Evolutionary conservation across 2,797 vertebrate genomes (phyloP), one percentile per base, ranked within the genome.

Genomic region (Chelon labrosus): DNA sequence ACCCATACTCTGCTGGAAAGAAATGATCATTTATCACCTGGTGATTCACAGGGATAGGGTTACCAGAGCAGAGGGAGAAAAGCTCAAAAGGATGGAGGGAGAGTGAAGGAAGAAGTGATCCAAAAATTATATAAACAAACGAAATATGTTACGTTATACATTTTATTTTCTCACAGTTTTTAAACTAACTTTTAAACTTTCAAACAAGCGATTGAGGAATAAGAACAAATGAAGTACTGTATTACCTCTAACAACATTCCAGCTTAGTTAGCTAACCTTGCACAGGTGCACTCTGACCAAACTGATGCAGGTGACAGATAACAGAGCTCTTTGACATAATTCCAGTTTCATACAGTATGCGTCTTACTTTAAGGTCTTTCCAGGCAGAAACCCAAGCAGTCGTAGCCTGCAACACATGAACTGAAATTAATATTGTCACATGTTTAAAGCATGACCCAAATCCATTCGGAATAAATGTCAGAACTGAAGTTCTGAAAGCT

Each of bases 21-120:
- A 93, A 92, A 93, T 93, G 90, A 93, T 94, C 94, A 95, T 96
- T 96, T 96, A 94, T 95, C 95, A 96, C 95, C 90, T 93, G 90
- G 83, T 95, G 94, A 94, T 95, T 96, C 92, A 94, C 89, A 76
- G 89, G 90, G 93, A 94, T 96, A 90, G 87, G 82, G 91, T 96
- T 95, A 94, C 95, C 80, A 52, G 53, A 71, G 75, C 41, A 46
- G 73, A 74, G 54, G 35, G 61, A 70, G 56, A 71, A 74, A 55
- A 52, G 22, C 51, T 70, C 63, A 78, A 68, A 69, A 66, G 12
- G 42, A 57, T 37, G 2, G n/a, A 60, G 54, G 52, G 52, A 63
- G 14, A 69, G 3, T 61, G 53, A 57, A 58, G 27, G 31, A 71
- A 65, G 25, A 64, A 42, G 19, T 61, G 16, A 56, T 65, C 19